Base-by-base conservation (phyloP, 2,113 vertebrate species). In the Lepisosteus osseus region DNA sequence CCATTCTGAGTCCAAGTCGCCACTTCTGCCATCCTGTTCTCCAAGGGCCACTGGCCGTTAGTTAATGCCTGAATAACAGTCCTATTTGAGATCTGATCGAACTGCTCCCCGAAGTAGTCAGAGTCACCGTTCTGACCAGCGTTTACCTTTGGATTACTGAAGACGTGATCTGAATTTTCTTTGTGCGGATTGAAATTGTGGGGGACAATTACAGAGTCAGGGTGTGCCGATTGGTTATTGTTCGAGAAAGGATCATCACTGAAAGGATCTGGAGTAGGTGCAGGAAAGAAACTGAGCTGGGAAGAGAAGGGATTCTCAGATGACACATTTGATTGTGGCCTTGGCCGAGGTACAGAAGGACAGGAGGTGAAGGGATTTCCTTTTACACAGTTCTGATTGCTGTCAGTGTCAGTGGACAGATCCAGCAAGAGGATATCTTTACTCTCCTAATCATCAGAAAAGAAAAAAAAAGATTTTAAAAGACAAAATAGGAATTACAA, bases 401-500 rank as follows among this genome's bases (percentile, higher is more conserved):
- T 90, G 90, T 96, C 94, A 89, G 97, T 93, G 91, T 96, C 95
- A 92, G 93, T 90, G 81, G 95, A 93, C 90, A 98, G 90, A 86
- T 97, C 96, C 96, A 98, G 92, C 95, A 98, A 95, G 76, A 96
- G 93, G 88, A 94, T 90, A 83, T 95, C 95, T 91, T 96, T 95
- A 92, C 87, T 87, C 79, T 94, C 95, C 95, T 97, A 92, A 91
- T 92, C 89, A 83, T 91, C 87, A 80, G 81, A 87, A 86, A 88
- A 89, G 80, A 88, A 85, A 90, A 79, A 86, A 73, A 84, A 74
- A 83, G 72, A 78, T 59, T 84, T 61, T 66, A 42, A 62, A 59
- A 71, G 51, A 69, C 9, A 63, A 2, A 74, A 69, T 41, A 61
- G 66, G 69, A 72, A 29, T 15, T 61, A 61, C 59, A 61, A 61